phyloP scores from a whole-genome alignment of 1,140 invertebrate genomes.

The Stegodyphus dumicola region DNA sequence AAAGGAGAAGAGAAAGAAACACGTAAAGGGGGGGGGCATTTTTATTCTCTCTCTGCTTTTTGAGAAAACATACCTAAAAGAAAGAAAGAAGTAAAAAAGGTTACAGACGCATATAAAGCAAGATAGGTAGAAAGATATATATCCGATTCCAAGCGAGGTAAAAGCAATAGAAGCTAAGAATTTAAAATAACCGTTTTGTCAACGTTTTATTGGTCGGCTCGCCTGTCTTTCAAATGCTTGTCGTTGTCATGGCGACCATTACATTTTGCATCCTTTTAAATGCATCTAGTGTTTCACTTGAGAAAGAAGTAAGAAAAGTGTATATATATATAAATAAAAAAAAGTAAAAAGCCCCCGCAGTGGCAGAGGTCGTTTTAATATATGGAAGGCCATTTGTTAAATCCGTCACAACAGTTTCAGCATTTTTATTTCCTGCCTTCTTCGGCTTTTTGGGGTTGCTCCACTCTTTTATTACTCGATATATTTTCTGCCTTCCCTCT shows the following conservation, averaged over 20 bases:
- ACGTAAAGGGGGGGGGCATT: neutral
- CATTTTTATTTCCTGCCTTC: constrained; percentile 45
- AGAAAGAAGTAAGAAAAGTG: neutral
- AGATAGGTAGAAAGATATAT: constrained; percentile 26
- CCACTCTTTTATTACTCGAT: constrained; percentile 25
- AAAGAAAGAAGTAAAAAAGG: neutral
- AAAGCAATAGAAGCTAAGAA: constrained; percentile 36
- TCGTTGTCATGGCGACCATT: constrained; percentile 45
- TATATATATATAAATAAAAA: neutral
- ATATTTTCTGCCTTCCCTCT: neutral
- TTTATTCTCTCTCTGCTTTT: constrained; percentile 5
- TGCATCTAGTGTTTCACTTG: constrained; percentile 55
- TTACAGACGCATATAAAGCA: constrained; percentile 1
- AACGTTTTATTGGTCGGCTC: constrained; percentile 49
- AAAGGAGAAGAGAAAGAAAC: constrained; percentile 3
- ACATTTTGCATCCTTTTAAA: constrained; percentile 48
- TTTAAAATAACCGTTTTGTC: constrained; percentile 58
- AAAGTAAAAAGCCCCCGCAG: neutral
- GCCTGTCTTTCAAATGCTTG: constrained; percentile 52
- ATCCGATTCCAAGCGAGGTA: constrained; percentile 41
- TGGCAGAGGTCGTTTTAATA: constrained; percentile 54
- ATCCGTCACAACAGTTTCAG: constrained; percentile 56
- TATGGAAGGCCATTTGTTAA: constrained; percentile 55
- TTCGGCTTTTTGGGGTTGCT: constrained; percentile 33
- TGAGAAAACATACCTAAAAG: constrained; percentile 1